Conservation (phyloP, 2,113 vertebrate genomes). For the Ceratotherium simum region DNA sequence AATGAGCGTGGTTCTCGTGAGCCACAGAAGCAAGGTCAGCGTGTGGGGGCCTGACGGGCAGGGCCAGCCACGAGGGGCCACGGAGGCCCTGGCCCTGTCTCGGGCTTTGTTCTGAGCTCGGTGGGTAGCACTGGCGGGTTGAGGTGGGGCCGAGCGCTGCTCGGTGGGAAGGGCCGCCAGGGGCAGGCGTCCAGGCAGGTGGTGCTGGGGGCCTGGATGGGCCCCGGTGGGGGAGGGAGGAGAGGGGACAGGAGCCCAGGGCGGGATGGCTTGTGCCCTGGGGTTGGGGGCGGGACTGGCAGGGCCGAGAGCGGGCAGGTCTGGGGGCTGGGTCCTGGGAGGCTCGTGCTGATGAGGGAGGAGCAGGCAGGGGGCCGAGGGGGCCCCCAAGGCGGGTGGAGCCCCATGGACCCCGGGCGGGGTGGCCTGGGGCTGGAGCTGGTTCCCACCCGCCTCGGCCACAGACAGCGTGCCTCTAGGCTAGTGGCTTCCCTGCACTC, state of each 20-base stretch:
- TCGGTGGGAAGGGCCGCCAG: background rate
- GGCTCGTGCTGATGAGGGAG: background rate
- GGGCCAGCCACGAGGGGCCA: background rate
- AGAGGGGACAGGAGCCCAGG: background rate
- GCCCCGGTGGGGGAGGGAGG: accelerated
- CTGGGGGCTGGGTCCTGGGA: background rate
- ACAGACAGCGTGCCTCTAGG: background rate
- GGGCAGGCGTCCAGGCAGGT: background rate
- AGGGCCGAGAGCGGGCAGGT: background rate
- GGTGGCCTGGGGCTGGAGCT: background rate
- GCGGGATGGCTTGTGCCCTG: background rate
- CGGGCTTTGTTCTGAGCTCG: background rate
- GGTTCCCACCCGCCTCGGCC: background rate
- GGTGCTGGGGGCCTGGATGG: background rate
- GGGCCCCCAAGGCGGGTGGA: too few species aligned
- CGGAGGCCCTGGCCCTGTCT: background rate
- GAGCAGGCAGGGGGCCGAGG: background rate
- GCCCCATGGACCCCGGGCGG: accelerated
- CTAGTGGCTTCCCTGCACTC: background rate
- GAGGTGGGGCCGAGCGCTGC: background rate
- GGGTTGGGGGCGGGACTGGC: background rate
- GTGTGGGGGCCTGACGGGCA: background rate
- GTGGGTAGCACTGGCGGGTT: background rate
- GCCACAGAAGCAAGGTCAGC: accelerated
- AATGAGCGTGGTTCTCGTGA: background rate